Base-by-base conservation (phyloP, 2,888 invertebrate species). In the Nemoura dubitans region DNA sequence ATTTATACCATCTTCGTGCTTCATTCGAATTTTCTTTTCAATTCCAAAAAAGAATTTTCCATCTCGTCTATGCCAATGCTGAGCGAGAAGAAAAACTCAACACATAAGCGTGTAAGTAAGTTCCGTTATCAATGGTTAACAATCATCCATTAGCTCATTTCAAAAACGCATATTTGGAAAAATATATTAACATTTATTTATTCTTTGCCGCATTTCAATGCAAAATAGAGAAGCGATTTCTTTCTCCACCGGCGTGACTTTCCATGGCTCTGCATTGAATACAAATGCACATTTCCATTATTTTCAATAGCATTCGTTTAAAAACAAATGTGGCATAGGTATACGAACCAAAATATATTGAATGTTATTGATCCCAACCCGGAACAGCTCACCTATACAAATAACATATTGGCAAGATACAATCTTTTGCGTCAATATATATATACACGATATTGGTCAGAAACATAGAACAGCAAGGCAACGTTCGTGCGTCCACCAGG, bases 341-440 rank as follows among this genome's bases (percentile, higher is more conserved):
- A n/a, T n/a, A 59, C 59, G 59, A 59, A 59, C 59, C 59, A 59
- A n/a, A 21, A 59, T 59, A 59, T 59, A 59, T 59, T 59, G 59
- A 59, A 59, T 59, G 59, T 59, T 59, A 59, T 59, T 59, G 59
- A 59, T 59, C 14, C 59, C 21, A 36, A 36, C 36, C 36, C 36
- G 36, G 36, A 36, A 36, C n/a, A 36, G 21, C 59, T 59, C 59
- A 59, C 59, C 59, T 59, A 59, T 59, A 59, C 14, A 14, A 59
- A 59, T 59, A 59, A 59, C 59, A 14, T 59, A 21, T 59, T 59
- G 59, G 21, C 3, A 2, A 59, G 59, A 59, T 21, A 59, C 59
- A 59, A 59, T 59, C 59, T 59, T 59, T 59, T 59, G 59, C 59
- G 59, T 59, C 59, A 59, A 59, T 59, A 59, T 59, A 36, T 59